phyloP scores from a whole-genome alignment of 2,113 vertebrate genomes.

The Percina caprodes region DNA sequence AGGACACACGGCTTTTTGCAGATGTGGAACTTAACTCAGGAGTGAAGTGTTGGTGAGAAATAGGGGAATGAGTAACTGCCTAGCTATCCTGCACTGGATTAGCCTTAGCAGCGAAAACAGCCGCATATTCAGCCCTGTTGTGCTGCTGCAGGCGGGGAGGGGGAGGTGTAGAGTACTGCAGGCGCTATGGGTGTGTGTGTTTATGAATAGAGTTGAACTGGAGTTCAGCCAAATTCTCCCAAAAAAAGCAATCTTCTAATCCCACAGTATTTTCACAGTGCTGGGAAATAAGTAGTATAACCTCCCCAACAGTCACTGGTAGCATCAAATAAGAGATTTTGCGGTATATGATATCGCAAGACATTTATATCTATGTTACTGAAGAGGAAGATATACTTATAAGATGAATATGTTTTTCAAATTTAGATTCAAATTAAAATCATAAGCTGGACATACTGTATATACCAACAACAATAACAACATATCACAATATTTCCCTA shows the following conservation, averaged over 20 bases:
- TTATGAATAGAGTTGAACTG: conserved; percentile 24
- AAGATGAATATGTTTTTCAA: not conserved
- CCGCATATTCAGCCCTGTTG: conserved; percentile 39
- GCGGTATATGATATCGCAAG: not conserved
- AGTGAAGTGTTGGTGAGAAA: not conserved
- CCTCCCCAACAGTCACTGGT: not conserved
- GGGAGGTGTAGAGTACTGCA: conserved; percentile 60
- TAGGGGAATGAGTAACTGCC: conserved; percentile 18
- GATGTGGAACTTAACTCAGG: not conserved
- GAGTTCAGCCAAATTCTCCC: conserved; percentile 37
- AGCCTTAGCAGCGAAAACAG: conserved; percentile 35
- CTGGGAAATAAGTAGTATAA: not conserved
- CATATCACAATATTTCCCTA: too few relatives aligned
- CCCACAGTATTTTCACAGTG: not conserved
- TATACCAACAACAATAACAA: too few relatives aligned
- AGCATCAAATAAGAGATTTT: not conserved
- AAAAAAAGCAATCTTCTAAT: conserved; percentile 30
- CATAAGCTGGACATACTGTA: not conserved
- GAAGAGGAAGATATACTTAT: not conserved
- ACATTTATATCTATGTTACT: not conserved
- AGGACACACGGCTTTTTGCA: conserved; percentile 20
- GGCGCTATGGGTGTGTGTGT: conserved; percentile 58
- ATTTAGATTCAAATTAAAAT: not conserved
- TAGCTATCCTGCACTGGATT: conserved; percentile 18
- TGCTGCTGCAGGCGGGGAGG: conserved; percentile 40